Base-by-base conservation (phyloP, 1,140 invertebrate genomes). In the Pinna nobilis region DNA sequence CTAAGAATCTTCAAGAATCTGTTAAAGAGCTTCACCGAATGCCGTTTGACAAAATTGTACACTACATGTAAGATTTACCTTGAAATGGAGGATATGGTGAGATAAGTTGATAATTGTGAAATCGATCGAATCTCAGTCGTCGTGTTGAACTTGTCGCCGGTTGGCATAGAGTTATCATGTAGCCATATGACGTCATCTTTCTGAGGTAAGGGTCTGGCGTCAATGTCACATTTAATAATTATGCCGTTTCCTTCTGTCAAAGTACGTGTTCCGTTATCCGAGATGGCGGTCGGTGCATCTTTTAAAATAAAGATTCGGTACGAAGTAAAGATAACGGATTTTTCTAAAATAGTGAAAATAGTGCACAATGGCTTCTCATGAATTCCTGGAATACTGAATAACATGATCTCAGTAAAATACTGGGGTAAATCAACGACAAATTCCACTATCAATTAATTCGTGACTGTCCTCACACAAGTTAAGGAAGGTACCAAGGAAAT, bases 221-320 rank as follows among this genome's bases (percentile, higher is more conserved):
- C 75, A 25, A 80, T 53, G 20, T 25, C 7, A 68, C 79, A 80
- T 9, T 35, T 33, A 25, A 80, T 20, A 18, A 68, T 69, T 2
- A 76, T 37, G 13, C 67, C 51, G 6, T 53, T 33, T 5, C 66
- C 47, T 41, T 70, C 64, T 47, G 39, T 49, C 2, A 60, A 65
- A 2, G 49, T 55, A 9, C 53, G 23, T 13, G 47, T 72, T 32
- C 69, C 53, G 25, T 75, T 74, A 9, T 59, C 60, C 13, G 66
- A 53, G 3, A 47, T 30, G 2, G 76, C 55, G 18, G 49, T 57
- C 13, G 79, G 79, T 18, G 66, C 41, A 64, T 76, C 79, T 80
- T 50, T 15, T 71, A 71, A 63, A 28, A 37, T 20, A 50, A 51
- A 55, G 13, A 61, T 66, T n/a, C n/a, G n/a, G n/a, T n/a, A n/a